These are phyloP conservation scores for Porites rus DNA, from an alignment of 92 coral and sea anemone species.

Conservation along the genomic window DNA sequence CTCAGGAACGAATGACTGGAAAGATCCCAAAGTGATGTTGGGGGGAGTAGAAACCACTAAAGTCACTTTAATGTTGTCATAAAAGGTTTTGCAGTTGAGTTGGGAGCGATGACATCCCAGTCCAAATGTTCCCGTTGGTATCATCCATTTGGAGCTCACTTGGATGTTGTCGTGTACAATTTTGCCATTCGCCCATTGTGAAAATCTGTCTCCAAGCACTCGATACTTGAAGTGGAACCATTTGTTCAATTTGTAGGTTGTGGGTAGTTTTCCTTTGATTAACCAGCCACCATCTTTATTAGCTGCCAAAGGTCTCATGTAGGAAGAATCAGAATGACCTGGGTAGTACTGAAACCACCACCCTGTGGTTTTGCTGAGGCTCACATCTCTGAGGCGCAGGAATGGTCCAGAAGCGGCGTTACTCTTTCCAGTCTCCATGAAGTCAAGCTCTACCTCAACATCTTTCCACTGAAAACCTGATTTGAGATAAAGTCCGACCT, in stretches of 20 bases:
- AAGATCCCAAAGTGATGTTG: background rate
- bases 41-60: background rate
- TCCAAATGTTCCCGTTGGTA: background rate
- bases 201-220: slow-evolving; percentile 57
- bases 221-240: slow-evolving; percentile 79
- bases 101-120: background rate
- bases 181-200: slow-evolving; percentile 9
- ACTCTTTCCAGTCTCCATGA: no score
- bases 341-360: slow-evolving; percentile 84
- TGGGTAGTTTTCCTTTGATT: slow-evolving; percentile 58
- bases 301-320: slow-evolving; percentile 69
- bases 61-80: slow-evolving; percentile 20
- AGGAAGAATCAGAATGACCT: slow-evolving; percentile 6
- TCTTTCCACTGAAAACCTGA: slow-evolving; percentile 77
- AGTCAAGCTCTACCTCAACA: slow-evolving; percentile 78
- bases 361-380: slow-evolving; percentile 60
- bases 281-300: slow-evolving; percentile 69
- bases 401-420: slow-evolving; percentile 32
- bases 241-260: slow-evolving; percentile 45
- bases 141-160: background rate
- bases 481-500: slow-evolving; percentile 69
- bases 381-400: slow-evolving; percentile 54
- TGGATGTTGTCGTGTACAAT: background rate
- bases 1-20: background rate
- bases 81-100: slow-evolving; percentile 8